A percentile compares a stretch with the other conserved stretches of the same genome.
These are phyloP conservation scores for Mormyrus proboscirostris DNA, from an alignment of 2,797 vertebrate species.

Conservation along the genomic window DNA sequence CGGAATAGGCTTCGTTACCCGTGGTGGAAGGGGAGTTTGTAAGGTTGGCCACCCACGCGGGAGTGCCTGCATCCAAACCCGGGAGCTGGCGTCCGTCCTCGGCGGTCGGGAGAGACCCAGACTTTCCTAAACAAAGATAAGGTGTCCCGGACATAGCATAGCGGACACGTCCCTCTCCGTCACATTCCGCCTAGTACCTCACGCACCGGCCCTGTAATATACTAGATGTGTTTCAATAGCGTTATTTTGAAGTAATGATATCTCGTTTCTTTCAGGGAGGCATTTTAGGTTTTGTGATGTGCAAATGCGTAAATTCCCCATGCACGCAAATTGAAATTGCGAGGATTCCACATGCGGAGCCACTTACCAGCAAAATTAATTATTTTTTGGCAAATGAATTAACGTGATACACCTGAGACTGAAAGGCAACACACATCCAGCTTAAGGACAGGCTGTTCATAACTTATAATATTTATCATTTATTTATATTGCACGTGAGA, in stretches of 20 bases:
- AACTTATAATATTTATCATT: neutral
- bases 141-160: neutral
- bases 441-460: neutral
- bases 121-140: neutral
- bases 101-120: neutral
- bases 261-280: neutral
- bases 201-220: neutral
- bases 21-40: neutral
- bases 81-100: neutral
- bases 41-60: neutral
- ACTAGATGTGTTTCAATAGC: neutral
- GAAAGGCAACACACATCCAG: neutral
- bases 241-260: neutral
- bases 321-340: neutral
- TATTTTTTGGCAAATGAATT: neutral
- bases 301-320: neutral
- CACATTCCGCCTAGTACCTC: neutral
- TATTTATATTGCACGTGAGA: neutral
- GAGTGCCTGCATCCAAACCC: neutral
- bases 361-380: neutral
- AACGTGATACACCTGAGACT: neutral
- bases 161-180: neutral
- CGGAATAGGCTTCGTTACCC: neutral
- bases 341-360: neutral
- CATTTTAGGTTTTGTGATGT: neutral